These are phyloP conservation scores for Microtus montanus DNA, from an alignment of 2,113 vertebrate genomes.

Conservation along the genomic window DNA sequence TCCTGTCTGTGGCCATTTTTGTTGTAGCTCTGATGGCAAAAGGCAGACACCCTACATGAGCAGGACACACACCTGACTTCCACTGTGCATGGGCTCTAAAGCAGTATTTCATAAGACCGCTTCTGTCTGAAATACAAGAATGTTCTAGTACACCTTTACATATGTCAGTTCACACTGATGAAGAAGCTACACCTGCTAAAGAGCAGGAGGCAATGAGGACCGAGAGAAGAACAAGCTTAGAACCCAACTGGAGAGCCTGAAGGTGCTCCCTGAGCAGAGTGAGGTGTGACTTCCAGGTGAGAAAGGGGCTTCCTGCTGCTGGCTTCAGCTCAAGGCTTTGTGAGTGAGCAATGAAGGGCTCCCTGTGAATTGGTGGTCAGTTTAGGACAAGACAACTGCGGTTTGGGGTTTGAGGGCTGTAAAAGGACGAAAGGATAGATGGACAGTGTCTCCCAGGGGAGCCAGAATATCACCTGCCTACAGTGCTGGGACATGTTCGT, in stretches of 20 bases:
- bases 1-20: background rate
- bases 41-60: background rate
- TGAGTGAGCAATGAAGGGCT: background rate
- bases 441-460: background rate
- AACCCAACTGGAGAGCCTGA: constrained; percentile 34
- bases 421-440: background rate
- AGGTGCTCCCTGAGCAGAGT: constrained; percentile 42
- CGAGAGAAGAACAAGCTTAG: background rate
- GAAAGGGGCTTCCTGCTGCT: background rate
- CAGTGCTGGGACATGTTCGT: background rate
- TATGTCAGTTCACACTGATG: constrained; percentile 28
- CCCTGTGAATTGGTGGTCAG: background rate
- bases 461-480: background rate
- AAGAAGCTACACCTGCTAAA: constrained; percentile 26
- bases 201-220: background rate
- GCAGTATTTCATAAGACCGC: constrained; percentile 59
- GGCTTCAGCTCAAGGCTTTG: background rate
- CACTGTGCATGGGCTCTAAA: constrained; percentile 46
- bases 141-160: constrained; percentile 14
- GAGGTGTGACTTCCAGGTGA: background rate
- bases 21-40: constrained; percentile 26
- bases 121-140: constrained; percentile 9
- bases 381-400: background rate
- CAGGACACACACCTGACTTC: constrained; percentile 15
- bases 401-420: accelerated